Evolutionary conservation across 2,797 vertebrate genomes (phyloP), one percentile per base, ranked within the genome.

Genomic region (Pseudochaenichthys georgianus): DNA sequence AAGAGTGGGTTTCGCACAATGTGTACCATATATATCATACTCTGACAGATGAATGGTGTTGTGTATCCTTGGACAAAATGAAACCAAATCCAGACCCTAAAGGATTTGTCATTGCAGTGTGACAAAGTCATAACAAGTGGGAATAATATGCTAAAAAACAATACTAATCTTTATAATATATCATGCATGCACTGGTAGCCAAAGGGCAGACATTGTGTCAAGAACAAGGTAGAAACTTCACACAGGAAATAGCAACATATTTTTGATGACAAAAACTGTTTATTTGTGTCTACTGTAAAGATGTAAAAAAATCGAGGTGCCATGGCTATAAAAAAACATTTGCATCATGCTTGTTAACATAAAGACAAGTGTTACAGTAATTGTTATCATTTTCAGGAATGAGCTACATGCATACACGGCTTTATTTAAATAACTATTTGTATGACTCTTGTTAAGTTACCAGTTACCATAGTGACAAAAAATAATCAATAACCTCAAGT

Each of bases 11-110:
- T 75, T 82, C 48, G 4, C 57, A 57, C 77, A 46, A 54, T 17
- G 59, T 78, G 82, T 78, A 80, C 71, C 50, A 16, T 58, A 86
- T 84, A 84, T 21, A 88, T 91, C 89, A 90, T 54, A 48, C 64
- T 9, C 69, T 84, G 80, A 85, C 87, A 88, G 82, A 74, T 3
- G 15, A 80, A 83, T 85, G 80, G 38, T 61, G 84, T 57, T 31
- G 71, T 77, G 70, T 84, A 82, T 78, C 83, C 4, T 12, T 19
- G 65, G 80, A 83, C 81, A 77, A 87, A 74, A 73, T 74, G 55
- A 77, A 79, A 79, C 71, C 67, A 85, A 86, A 87, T 48, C 64
- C 10, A 0, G 59, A 75, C 82, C 42, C 12, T 69, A 73, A 78
- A 73, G 54, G 74, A 84, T 87, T 69, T 80, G 66, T 74, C 71